Evolutionary conservation across 2,888 invertebrate species (phyloP).

Genomic region (Neoitamus cyanurus): DNA sequence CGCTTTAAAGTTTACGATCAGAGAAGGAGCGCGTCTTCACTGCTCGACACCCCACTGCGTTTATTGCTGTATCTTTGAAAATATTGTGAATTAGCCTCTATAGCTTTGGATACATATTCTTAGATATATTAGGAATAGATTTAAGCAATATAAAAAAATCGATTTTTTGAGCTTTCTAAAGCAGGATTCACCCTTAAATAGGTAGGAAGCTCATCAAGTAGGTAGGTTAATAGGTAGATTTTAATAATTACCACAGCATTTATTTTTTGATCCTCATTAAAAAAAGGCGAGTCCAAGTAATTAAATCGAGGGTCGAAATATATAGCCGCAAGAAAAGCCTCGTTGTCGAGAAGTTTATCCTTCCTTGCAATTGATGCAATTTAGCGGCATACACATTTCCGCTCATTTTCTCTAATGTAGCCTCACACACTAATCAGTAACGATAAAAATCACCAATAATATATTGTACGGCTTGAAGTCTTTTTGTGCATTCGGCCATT

Average conservation of each 20-base stretch:
- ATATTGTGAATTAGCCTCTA: too few species aligned
- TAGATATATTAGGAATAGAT: too few species aligned
- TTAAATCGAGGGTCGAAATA: slow-evolving; percentile 54
- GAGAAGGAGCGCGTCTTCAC: too few species aligned
- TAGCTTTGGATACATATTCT: too few species aligned
- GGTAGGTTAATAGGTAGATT: background rate
- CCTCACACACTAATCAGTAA: slow-evolving; percentile 51
- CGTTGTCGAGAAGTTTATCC: slow-evolving; percentile 45
- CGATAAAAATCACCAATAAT: slow-evolving; percentile 53
- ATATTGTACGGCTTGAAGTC: slow-evolving; percentile 50
- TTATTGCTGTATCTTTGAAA: too few species aligned
- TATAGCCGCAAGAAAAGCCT: slow-evolving; percentile 51
- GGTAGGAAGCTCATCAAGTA: background rate
- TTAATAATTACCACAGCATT: slow-evolving; percentile 47
- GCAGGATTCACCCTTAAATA: too few species aligned
- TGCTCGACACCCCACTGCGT: too few species aligned
- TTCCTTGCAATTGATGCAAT: slow-evolving; percentile 42
- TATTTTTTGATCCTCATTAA: slow-evolving; percentile 49
- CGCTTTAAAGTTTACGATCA: too few species aligned
- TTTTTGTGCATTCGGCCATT: slow-evolving; percentile 49
- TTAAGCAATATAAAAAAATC: too few species aligned
- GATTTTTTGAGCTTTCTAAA: too few species aligned
- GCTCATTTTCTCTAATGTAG: slow-evolving; percentile 45
- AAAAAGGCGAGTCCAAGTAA: slow-evolving; percentile 49
- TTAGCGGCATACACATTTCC: slow-evolving; percentile 10